These are phyloP conservation scores for Chalcis sispes DNA, from an alignment of 2,888 invertebrate species.

Conservation along the genomic window DNA sequence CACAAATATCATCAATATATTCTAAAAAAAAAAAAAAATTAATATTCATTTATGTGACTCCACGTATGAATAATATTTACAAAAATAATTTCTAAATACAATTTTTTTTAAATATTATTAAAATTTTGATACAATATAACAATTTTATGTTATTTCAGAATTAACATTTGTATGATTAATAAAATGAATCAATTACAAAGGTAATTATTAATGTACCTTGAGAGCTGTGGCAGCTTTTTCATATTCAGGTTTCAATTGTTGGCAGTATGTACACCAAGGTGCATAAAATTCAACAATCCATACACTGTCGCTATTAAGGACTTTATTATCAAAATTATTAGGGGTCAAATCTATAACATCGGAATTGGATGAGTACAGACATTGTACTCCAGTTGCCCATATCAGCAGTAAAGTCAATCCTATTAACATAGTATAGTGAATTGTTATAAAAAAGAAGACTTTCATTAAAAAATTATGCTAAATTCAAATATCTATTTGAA, in stretches of 20 bases:
- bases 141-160: no score
- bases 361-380: constrained; percentile 83
- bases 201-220: constrained; percentile 80
- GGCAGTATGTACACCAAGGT: constrained; percentile 97
- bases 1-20: no score
- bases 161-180: no score
- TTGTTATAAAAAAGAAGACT: neutral
- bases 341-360: constrained; percentile 92
- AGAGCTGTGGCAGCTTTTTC: constrained; percentile 94
- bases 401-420: constrained; percentile 43
- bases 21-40: no score
- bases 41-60: no score
- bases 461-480: no score
- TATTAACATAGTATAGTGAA: constrained; percentile 9
- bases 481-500: no score
- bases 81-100: neutral
- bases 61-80: neutral
- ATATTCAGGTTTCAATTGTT: constrained; percentile 93
- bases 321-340: constrained; percentile 90
- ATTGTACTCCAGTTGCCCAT: constrained; percentile 68
- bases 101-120: no score
- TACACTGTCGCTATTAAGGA: constrained; percentile 88
- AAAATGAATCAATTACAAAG: no score
- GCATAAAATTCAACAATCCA: constrained; percentile 99
- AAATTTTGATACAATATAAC: no score